These are phyloP conservation scores for Theristicus caerulescens DNA, from an alignment of 2,113 vertebrate genomes.

Conservation along the genomic window DNA sequence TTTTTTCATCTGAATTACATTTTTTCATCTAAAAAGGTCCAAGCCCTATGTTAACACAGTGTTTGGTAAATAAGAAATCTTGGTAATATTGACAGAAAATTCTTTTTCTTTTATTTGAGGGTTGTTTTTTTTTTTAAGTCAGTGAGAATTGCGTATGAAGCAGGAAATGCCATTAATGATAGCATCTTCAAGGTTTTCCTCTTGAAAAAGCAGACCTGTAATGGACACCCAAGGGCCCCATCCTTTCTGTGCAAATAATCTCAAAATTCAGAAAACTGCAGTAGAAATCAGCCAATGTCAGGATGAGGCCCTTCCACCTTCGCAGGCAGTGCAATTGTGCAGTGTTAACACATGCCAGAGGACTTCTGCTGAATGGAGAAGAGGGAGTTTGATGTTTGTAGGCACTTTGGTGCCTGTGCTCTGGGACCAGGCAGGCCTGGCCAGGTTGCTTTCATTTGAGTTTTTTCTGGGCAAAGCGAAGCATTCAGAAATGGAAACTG, in stretches of 20 bases:
- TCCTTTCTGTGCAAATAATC: background rate
- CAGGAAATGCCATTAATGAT: conserved; percentile 7
- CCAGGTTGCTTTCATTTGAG: background rate
- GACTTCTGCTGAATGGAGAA: background rate
- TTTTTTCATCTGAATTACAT: background rate
- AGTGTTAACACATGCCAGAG: background rate
- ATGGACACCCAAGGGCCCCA: background rate
- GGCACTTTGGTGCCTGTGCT: background rate
- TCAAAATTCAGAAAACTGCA: background rate
- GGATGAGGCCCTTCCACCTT: background rate
- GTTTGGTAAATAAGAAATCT: background rate
- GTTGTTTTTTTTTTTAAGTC: background rate
- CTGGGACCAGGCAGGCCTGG: background rate
- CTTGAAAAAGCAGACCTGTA: background rate
- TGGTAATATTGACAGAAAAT: background rate
- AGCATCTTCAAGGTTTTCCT: conserved; percentile 17
- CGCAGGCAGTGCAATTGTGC: background rate
- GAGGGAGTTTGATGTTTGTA: background rate
- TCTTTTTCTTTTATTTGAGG: background rate
- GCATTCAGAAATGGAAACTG: conserved; percentile 11
- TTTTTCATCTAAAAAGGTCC: background rate
- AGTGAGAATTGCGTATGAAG: background rate
- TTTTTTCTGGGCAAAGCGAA: background rate
- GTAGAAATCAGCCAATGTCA: background rate
- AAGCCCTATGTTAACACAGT: background rate